phyloP scores from a whole-genome alignment of 2,113 vertebrate species.

The Pseudopipra pipra region DNA sequence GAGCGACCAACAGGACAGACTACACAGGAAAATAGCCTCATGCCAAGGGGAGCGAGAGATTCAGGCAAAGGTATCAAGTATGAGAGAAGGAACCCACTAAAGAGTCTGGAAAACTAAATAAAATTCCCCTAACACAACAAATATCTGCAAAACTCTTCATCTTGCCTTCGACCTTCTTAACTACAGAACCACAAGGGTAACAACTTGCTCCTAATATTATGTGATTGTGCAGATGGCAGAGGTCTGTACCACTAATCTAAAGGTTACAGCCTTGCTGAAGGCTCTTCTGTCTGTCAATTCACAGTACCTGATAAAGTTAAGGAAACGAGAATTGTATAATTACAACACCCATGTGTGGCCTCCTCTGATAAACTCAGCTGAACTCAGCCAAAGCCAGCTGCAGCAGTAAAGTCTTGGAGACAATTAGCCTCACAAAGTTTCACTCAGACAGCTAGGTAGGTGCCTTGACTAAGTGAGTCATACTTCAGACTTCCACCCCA shows the following conservation, averaged over 20 bases:
- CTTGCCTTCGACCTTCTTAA: background rate
- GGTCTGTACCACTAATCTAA: slow-evolving; percentile 38
- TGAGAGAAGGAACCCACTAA: background rate
- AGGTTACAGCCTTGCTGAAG: slow-evolving; percentile 19
- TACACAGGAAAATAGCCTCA: background rate
- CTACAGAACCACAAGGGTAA: background rate
- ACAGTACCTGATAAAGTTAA: background rate
- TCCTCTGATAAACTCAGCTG: slow-evolving; percentile 51
- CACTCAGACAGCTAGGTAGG: background rate
- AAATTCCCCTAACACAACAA: background rate
- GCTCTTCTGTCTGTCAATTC: background rate
- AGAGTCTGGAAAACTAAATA: background rate
- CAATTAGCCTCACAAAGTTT: slow-evolving; percentile 20
- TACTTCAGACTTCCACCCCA: slow-evolving; percentile 46
- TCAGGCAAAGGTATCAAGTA: background rate
- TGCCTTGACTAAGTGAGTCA: slow-evolving; percentile 4
- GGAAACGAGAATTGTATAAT: background rate
- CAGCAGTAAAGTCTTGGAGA: background rate
- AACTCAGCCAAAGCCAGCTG: slow-evolving; percentile 35
- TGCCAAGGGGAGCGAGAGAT: background rate
- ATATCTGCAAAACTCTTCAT: background rate
- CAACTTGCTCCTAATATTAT: background rate
- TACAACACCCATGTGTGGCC: slow-evolving; percentile 30
- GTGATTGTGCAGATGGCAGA: background rate
- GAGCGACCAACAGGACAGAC: fast-evolving